Conservation (phyloP, 2,797 vertebrate species). For the Euphonia xanthogaster region DNA sequence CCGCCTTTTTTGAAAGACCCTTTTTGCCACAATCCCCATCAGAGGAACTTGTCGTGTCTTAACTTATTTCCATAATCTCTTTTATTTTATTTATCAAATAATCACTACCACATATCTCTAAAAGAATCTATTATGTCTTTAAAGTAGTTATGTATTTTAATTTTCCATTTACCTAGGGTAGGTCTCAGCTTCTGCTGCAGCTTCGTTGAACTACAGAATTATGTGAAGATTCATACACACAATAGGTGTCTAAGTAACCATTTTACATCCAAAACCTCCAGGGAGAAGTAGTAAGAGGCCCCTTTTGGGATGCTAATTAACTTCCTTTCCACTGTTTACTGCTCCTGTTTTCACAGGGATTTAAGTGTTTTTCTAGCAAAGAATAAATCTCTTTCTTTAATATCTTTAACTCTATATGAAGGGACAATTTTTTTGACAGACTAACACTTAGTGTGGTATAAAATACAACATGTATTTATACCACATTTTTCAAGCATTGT, state of each 20-base stretch:
- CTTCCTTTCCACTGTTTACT: slow-evolving; percentile 60
- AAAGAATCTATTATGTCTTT: background rate
- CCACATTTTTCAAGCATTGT: background rate
- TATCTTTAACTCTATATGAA: background rate
- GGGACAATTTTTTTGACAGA: background rate
- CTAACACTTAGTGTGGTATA: background rate
- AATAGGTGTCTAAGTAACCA: slow-evolving; percentile 58
- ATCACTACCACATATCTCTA: background rate
- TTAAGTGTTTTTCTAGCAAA: slow-evolving; percentile 12
- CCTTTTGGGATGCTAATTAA: slow-evolving; percentile 66
- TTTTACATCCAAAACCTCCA: slow-evolving; percentile 24
- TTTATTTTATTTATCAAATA: background rate
- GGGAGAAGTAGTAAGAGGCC: slow-evolving; percentile 22
- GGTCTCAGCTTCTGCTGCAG: background rate
- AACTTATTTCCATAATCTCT: background rate
- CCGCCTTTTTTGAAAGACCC: background rate
- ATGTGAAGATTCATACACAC: slow-evolving; percentile 22
- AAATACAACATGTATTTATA: rapidly evolving
- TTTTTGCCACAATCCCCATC: background rate
- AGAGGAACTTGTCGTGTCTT: background rate
- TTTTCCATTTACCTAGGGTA: background rate
- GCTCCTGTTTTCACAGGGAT: slow-evolving; percentile 19
- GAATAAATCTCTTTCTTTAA: background rate
- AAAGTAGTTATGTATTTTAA: background rate
- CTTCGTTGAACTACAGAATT: background rate